Conservation (phyloP, 2,797 vertebrate species). For the Hemibagrus guttatus region DNA sequence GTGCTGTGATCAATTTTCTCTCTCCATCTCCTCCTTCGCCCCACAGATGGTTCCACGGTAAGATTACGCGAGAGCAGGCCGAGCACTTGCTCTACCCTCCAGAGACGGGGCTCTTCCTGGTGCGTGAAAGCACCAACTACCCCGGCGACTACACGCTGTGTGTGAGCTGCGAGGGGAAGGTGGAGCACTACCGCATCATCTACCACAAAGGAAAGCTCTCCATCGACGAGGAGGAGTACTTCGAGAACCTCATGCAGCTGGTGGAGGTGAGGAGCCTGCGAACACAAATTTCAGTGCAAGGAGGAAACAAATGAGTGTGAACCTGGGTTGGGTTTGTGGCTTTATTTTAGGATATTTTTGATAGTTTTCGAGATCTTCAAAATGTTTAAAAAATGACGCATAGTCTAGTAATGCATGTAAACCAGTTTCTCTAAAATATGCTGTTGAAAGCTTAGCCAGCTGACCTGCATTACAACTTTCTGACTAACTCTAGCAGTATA, state of each 20-base stretch:
- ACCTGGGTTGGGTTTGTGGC: background rate
- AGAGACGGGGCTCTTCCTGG: conserved; percentile 90
- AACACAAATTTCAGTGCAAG: background rate
- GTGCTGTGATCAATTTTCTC: background rate
- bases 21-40: no score
- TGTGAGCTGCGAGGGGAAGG: conserved; percentile 94
- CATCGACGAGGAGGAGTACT: conserved; percentile 93
- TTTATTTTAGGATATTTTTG: no score
- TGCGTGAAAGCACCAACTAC: conserved; percentile 98
- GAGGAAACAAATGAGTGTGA: background rate
- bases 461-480: background rate
- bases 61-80: conserved; percentile 92
- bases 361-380: no score
- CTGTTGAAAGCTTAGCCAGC: background rate
- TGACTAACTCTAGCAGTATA: background rate
- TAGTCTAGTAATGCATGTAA: background rate
- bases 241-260: conserved; percentile 98
- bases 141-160: conserved; percentile 98
- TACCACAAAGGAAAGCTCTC: conserved; percentile 90
- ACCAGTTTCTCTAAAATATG: background rate
- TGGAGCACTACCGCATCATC: conserved; percentile 98
- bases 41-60: conserved; percentile 95
- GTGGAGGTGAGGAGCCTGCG: conserved; percentile 83
- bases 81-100: conserved; percentile 87
- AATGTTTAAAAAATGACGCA: background rate